Base-by-base conservation (phyloP, 2,797 vertebrate species). In the Crossoptilon crossoptilon region DNA sequence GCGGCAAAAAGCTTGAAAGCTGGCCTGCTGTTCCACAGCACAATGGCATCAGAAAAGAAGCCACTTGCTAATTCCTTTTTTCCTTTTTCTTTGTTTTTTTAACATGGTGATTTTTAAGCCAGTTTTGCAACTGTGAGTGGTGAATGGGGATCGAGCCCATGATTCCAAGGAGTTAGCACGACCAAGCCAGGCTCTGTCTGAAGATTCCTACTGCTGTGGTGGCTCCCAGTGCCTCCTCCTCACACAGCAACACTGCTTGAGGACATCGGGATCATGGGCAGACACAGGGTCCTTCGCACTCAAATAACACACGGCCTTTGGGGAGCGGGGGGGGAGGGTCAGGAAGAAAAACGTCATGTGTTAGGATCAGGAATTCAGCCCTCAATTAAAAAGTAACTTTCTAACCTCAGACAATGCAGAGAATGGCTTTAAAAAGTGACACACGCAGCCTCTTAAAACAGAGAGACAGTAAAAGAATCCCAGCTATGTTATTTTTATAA, bases 381-480 rank as follows among this genome's bases (percentile, higher is more conserved):
- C 84, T 91, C 70, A 73, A 86, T 93, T 94, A 95, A 95, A 95
- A 93, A 92, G 84, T 94, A 95, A 95, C 90, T 96, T 94, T 80
- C 84, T 78, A 90, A 81, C 71, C 49, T 35, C 19, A 23, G 90
- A 86, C 71, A 94, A 91, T 68, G 82, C 79, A 73, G 58, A 79
- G 79, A 86, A 91, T 31, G 37, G 53, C 79, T 92, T 58, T 71
- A 92, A 96, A 93, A 93, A 93, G 74, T 56, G 39, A 88, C 19
- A 6, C 44, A n/a, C 1, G 1, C 48, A 70, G 41, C 27, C 51
- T 37, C 74, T 81, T 71, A 64, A 86, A 84, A 84, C 51, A 88
- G 53, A 95, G 91, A 70, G 53, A 26, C 48, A 62, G 53, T 49
- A 58, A 46, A 95, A 82, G 85, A 96, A 96, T 95, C 79, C 41